Percentiles rank a stretch among this genome's conserved stretches.
Conservation (phyloP, 2,888 invertebrate genomes). For the Anthrax anthrax region DNA sequence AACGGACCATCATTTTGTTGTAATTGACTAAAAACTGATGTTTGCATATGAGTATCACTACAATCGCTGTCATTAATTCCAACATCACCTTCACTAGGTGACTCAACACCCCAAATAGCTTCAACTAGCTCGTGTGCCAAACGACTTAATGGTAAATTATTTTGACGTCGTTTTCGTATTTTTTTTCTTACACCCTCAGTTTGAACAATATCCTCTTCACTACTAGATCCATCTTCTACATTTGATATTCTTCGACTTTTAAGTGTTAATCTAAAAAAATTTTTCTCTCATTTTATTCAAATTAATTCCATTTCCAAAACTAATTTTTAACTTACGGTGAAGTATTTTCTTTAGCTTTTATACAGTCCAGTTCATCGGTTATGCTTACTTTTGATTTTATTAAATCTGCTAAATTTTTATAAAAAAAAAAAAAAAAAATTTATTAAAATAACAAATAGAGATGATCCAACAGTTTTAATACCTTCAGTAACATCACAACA, state of each 20-base stretch:
- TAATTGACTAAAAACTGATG: slow-evolving; percentile 31
- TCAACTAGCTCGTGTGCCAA: slow-evolving; percentile 39
- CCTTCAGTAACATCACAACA: slow-evolving; percentile 25
- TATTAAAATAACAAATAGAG: not conserved
- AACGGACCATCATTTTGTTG: slow-evolving; percentile 39
- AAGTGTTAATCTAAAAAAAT: slow-evolving; percentile 11
- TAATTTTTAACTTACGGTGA: slow-evolving; percentile 10
- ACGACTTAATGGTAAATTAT: slow-evolving; percentile 24
- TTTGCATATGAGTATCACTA: slow-evolving; percentile 27
- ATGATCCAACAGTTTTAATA: too few species aligned
- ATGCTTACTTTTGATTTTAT: not conserved
- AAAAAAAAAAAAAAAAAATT: not conserved
- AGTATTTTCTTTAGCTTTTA: slow-evolving; percentile 10
- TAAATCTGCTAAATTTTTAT: too few species aligned
- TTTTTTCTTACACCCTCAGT: slow-evolving; percentile 25
- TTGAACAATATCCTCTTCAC: slow-evolving; percentile 26
- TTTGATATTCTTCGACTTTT: slow-evolving; percentile 26
- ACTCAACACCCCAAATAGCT: slow-evolving; percentile 47
- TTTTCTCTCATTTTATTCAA: not conserved
- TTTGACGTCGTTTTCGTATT: slow-evolving; percentile 26
- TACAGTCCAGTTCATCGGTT: slow-evolving; percentile 9
- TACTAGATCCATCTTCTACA: slow-evolving; percentile 28
- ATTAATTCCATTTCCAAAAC: not conserved
- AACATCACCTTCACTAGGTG: slow-evolving; percentile 40
- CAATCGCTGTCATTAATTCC: slow-evolving; percentile 33